Conservation (phyloP, 2,888 invertebrate species). For the Callimorpha dominula region DNA sequence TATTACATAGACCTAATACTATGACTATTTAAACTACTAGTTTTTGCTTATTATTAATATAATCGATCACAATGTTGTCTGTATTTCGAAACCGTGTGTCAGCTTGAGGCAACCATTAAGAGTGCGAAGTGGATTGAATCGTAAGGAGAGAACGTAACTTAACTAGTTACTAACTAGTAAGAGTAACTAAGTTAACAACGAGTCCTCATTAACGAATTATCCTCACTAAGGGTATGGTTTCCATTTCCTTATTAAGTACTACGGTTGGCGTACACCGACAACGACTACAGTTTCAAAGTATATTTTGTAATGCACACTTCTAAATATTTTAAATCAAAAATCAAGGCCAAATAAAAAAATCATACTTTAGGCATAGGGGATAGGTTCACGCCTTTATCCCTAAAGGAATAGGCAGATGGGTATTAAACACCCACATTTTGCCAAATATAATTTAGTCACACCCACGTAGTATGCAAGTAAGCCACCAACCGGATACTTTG, state of each 20-base stretch:
- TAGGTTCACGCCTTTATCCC: no score
- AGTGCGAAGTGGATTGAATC: conserved; percentile 44
- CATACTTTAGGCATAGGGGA: no score
- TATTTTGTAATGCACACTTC: neutral
- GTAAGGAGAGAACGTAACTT: conserved; percentile 22
- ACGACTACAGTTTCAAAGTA: neutral
- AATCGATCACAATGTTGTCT: neutral
- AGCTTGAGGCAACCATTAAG: conserved; percentile 30
- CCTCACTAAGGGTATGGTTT: conserved; percentile 7
- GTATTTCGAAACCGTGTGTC: conserved; percentile 29
- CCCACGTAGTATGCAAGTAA: no score
- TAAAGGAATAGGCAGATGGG: no score
- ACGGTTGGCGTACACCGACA: neutral
- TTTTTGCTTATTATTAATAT: no score
- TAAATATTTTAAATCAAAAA: no score
- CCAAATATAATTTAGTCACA: no score
- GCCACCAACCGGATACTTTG: no score
- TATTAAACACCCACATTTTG: no score
- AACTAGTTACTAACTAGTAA: conserved; percentile 28
- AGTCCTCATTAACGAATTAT: conserved; percentile 39
- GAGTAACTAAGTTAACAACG: conserved; percentile 32
- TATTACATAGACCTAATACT: no score
- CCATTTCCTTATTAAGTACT: conserved; percentile 12
- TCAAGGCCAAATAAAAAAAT: no score
- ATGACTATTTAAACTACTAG: no score